Evolutionary conservation across 2,888 invertebrate genomes (phyloP), one percentile per base, ranked within the genome.

Genomic region (Perithous albicinctus): DNA sequence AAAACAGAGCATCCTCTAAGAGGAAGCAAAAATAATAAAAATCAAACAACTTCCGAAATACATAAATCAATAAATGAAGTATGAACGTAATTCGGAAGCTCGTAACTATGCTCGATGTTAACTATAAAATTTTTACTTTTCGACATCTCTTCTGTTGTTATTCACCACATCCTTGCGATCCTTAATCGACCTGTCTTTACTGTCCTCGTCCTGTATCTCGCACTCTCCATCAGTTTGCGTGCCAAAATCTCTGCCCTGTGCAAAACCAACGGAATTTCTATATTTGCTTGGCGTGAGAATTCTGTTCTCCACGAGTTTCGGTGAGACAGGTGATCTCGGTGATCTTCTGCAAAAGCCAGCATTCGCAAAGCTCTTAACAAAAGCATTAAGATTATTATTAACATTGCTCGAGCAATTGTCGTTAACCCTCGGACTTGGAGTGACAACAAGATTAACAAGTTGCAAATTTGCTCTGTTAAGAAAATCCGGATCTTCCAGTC

Each of bases 151-250:
- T 32, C 95, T 94, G 87, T 96, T 96, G 1, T 95, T 96, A 77
- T 91, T 90, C 15, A 86, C 85, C 38, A 51, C 96, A 95, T 97
- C 97, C 96, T 93, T 97, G 95, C 10, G 96, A 95, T 77, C 96
- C 94, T 91, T 95, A 95, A 89, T 95, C 95, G 87, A 95, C 93
- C 88, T 94, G 93, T 92, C 95, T 94, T 90, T 94, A 4, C 83
- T 72, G 10, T 78, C 93, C 73, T 94, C 93, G 84, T 93, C 94
- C 61, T 93, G 92, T 86, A 94, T 93, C 78, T 95, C 94, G 86
- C 93, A 93, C 85, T 95, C 95, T 38, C 93, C 88, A 83, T 96
- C 96, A 0, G 96, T 96, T 93, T 96, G 96, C n/a, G 96, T 96
- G 67, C 94, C 94, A 69, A 94, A 95, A 88, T 96, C 96, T 88